Conservation (phyloP, 2,113 vertebrate genomes). For the Grammomys dolichurus region DNA sequence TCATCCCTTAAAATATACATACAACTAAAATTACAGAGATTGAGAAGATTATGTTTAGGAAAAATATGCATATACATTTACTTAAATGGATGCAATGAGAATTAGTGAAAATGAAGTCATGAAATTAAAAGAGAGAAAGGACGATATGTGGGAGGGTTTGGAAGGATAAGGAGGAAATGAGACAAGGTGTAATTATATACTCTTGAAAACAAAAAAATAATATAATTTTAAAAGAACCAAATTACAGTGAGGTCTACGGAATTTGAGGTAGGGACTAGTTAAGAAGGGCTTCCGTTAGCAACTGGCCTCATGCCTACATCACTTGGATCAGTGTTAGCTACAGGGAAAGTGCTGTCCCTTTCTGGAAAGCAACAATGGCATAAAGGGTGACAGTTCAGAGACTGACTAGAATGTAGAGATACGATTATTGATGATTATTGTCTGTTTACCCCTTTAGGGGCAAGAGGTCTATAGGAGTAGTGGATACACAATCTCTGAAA, state of each 20-base stretch:
- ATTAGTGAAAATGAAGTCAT: not conserved
- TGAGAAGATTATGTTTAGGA: not conserved
- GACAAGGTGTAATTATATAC: not conserved
- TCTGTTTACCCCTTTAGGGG: accelerated
- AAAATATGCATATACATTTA: not conserved
- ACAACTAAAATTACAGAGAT: not conserved
- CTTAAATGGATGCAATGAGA: not conserved
- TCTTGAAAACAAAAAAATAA: not conserved
- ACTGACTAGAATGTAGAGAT: not conserved
- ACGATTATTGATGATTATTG: not conserved
- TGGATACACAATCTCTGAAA: too few species aligned
- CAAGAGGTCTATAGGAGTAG: not conserved
- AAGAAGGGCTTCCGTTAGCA: not conserved
- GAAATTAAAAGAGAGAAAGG: not conserved
- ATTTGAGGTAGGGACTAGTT: not conserved
- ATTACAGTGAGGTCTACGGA: accelerated
- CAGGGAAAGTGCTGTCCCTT: too few species aligned
- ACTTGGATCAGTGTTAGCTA: too few species aligned
- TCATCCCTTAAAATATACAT: not conserved
- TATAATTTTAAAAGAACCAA: not conserved
- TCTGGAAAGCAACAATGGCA: not conserved
- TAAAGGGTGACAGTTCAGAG: not conserved
- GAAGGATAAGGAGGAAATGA: not conserved
- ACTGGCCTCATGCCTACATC: not conserved
- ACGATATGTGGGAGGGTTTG: too few species aligned